These are phyloP conservation scores for Pseudorectes ferrugineus DNA, from an alignment of 2,113 vertebrate genomes.

Conservation along the genomic window DNA sequence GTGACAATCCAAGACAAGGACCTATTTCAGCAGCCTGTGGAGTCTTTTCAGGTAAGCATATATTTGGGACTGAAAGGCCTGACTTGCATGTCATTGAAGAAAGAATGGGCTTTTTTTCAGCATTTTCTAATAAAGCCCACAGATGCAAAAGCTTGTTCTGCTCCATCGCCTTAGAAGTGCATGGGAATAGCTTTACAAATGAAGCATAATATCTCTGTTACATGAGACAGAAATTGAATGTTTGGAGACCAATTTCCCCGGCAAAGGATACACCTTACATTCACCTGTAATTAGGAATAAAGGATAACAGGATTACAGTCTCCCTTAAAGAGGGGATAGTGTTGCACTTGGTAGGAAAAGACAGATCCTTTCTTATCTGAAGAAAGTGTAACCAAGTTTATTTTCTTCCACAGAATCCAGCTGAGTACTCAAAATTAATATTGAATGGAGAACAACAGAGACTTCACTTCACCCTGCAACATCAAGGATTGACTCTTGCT, in stretches of 20 bases:
- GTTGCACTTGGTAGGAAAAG: not conserved
- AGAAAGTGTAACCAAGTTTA: not conserved
- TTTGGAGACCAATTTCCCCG: not conserved
- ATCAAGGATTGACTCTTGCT: not conserved
- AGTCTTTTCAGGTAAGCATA: slow-evolving; percentile 74
- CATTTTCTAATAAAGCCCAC: not conserved
- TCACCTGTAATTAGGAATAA: not conserved
- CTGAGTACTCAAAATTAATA: slow-evolving; percentile 74
- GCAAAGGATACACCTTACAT: not conserved
- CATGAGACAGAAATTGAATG: not conserved
- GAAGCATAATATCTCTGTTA: not conserved
- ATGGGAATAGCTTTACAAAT: not conserved
- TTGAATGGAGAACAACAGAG: slow-evolving; percentile 57
- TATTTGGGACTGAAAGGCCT: not conserved
- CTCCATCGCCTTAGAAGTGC: not conserved
- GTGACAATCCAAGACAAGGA: slow-evolving; percentile 60
- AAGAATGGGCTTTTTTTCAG: not conserved
- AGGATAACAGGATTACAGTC: not conserved
- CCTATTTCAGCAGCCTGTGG: slow-evolving; percentile 68
- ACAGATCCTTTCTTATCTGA: not conserved
- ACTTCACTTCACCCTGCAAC: slow-evolving; percentile 60
- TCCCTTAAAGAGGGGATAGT: not conserved
- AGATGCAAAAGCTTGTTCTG: not conserved
- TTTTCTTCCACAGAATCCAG: slow-evolving; percentile 76
- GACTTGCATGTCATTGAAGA: not conserved